Evolutionary conservation across 1,140 invertebrate genomes (phyloP).

Genomic region (Antheraea mylitta): DNA sequence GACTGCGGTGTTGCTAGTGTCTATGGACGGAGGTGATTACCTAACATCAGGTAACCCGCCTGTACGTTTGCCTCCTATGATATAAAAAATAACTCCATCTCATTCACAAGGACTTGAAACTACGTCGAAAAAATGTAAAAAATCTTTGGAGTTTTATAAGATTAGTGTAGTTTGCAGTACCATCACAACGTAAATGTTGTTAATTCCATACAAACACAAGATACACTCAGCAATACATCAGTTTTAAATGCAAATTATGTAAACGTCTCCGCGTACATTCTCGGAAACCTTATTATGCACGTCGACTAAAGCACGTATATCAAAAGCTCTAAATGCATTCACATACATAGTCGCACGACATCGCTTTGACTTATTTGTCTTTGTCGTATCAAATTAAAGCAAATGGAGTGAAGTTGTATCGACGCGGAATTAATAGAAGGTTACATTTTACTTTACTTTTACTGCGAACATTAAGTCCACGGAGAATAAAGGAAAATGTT

Average conservation of each 20-base stretch:
- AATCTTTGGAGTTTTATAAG: too few relatives aligned
- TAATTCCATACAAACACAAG: slow-evolving; percentile 2
- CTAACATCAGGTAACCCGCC: too few relatives aligned
- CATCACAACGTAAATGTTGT: neutral
- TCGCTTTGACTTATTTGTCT: slow-evolving; percentile 37
- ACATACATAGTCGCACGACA: slow-evolving; percentile 19
- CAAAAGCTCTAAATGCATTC: slow-evolving; percentile 18
- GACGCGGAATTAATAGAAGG: slow-evolving; percentile 5
- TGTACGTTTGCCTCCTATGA: too few relatives aligned
- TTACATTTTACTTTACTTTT: neutral
- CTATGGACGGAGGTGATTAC: too few relatives aligned
- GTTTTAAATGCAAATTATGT: slow-evolving; percentile 33
- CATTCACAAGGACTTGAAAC: too few relatives aligned
- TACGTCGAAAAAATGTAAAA: too few relatives aligned
- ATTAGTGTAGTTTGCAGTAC: too few relatives aligned
- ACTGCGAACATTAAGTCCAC: neutral
- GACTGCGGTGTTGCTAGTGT: too few relatives aligned
- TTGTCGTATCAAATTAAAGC: slow-evolving; percentile 30
- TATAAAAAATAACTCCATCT: too few relatives aligned
- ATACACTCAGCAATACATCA: slow-evolving; percentile 22
- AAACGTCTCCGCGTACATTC: slow-evolving; percentile 24
- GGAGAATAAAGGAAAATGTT: neutral
- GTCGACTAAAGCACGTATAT: slow-evolving; percentile 1
- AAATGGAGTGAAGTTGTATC: slow-evolving; percentile 21
- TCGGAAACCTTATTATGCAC: slow-evolving; percentile 23